A percentile compares a stretch with the other conserved stretches of the same genome.
Evolutionary conservation across 1,140 invertebrate species (phyloP).

Genomic region (Heliconius hewitsoni): DNA sequence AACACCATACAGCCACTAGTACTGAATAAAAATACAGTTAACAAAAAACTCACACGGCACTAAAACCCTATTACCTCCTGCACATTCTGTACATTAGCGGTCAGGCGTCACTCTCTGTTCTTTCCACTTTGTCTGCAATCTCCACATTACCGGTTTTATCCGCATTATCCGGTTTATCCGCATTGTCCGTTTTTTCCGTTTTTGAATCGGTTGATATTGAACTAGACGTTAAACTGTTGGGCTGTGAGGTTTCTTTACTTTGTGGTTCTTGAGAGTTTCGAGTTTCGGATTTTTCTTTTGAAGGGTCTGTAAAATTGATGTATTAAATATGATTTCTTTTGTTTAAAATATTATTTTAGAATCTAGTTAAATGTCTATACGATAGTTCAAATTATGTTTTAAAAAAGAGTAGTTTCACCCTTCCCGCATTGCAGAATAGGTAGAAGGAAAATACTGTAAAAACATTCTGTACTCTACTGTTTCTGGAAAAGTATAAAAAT

Average conservation of each 20-base stretch:
- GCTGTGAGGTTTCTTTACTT: constrained; percentile 70
- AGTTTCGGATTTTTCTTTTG: constrained; percentile 67
- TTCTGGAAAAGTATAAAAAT: too few species aligned
- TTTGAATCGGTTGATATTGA: constrained; percentile 73
- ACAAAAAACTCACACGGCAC: constrained; percentile 1
- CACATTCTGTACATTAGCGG: constrained; percentile 53
- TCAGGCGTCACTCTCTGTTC: constrained; percentile 60
- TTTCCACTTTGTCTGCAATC: constrained; percentile 36
- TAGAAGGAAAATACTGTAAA: too few species aligned
- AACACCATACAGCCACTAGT: neutral
- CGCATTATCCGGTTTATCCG: constrained; percentile 37
- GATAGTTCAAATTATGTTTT: too few species aligned
- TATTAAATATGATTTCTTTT: too few species aligned
- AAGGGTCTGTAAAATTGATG: constrained; percentile 36
- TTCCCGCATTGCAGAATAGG: too few species aligned
- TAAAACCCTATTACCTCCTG: constrained; percentile 46
- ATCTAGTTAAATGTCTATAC: too few species aligned
- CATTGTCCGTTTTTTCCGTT: constrained; percentile 47
- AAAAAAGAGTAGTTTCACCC: too few species aligned
- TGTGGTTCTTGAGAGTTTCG: constrained; percentile 68
- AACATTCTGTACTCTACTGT: too few species aligned
- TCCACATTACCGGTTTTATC: constrained; percentile 29
- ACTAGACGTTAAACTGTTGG: constrained; percentile 72
- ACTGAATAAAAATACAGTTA: neutral
- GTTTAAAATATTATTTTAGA: too few species aligned